Conservation (phyloP, 2,888 invertebrate genomes). For the Mantis religiosa region DNA sequence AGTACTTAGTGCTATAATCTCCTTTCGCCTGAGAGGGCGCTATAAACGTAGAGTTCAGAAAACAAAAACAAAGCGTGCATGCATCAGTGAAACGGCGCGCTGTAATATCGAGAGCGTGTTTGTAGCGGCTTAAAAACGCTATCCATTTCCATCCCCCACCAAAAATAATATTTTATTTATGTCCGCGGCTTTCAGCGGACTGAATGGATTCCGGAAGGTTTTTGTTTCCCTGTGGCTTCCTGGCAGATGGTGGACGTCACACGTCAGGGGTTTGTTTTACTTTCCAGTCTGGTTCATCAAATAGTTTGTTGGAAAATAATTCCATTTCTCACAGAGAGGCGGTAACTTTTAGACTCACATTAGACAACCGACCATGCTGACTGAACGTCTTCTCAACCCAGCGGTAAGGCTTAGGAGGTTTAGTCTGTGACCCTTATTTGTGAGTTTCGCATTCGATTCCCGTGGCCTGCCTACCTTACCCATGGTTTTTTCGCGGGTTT, state of each 20-base stretch:
- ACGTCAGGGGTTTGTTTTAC: not conserved
- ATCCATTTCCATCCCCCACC: not conserved
- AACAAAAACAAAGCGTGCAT: not conserved
- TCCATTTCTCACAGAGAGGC: not conserved
- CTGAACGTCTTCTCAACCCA: too few species aligned
- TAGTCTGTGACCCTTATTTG: too few species aligned
- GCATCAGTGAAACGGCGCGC: not conserved
- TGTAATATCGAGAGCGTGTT: not conserved
- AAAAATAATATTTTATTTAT: not conserved
- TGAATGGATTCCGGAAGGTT: not conserved
- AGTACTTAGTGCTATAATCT: too few species aligned
- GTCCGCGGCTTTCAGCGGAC: not conserved
- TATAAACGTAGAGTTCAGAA: not conserved
- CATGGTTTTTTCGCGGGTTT: too few species aligned
- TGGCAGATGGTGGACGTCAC: not conserved
- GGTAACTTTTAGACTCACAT: too few species aligned
- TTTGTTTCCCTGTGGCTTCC: not conserved
- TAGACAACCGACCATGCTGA: too few species aligned
- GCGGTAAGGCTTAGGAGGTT: too few species aligned
- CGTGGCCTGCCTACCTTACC: too few species aligned
- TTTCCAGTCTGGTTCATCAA: not conserved
- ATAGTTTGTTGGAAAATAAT: not conserved
- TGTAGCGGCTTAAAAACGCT: not conserved
- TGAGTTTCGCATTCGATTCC: too few species aligned
- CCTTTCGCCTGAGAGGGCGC: not conserved